Evolutionary conservation across 2,888 invertebrate genomes (phyloP), one percentile per base, ranked within the genome.

Genomic region (Zygogramma bicolorata): DNA sequence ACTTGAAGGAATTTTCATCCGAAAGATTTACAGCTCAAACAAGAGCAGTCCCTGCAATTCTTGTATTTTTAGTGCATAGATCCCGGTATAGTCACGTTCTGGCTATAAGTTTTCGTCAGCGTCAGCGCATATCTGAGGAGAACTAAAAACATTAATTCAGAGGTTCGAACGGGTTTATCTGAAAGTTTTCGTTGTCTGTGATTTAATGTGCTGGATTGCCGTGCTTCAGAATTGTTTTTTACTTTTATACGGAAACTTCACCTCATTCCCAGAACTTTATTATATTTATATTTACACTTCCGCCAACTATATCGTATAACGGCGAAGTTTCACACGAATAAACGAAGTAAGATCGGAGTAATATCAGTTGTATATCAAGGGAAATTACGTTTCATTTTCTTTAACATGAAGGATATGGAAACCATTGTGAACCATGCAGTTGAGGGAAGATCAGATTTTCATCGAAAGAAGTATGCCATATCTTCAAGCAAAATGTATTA

Each of bases 111-210:
- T 70, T 53, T 15, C 25, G 62, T 58, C 65, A 60, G 61, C 25
- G 62, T 58, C 65, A 60, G 61, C 57, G 58, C 60, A 74, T 65
- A 68, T 74, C 68, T 68, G 60, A 60, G 68, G 70, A 65, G 61
- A 74, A 74, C 69, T 70, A 65, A 71, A 74, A 74, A 68, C 74
- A 70, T 70, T 74, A 74, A 74, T 71, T 74, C 70, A 40, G 65
- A 68, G 72, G 68, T 73, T 73, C 73, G 60, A 73, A 70, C 63
- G 73, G 70, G 59, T 74, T 74, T 74, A 74, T 74, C 70, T 60
- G 27, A 63, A 63, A 71, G 57, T 63, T 74, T 65, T n/a, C 46
- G 57, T 49, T 68, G 49, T 57, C 59, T 60, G 68, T 74, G 74
- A 74, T 74, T 74, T 71, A 74, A 68, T 63, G 70, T 57, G 49